Conservation (phyloP, 2,113 vertebrate species). For the Donacobius atricapilla region DNA sequence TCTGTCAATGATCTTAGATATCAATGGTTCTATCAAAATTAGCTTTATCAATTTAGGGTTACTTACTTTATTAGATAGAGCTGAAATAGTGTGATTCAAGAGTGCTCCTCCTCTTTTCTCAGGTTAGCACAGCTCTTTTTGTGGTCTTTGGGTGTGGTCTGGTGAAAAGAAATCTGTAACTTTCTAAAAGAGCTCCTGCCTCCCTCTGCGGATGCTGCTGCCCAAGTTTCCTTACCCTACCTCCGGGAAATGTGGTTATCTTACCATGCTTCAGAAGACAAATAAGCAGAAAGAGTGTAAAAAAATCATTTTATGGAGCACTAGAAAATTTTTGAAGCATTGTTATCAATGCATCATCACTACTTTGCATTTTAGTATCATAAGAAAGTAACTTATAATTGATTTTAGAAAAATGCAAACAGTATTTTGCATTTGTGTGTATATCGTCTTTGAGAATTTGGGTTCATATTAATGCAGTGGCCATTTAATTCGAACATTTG, state of each 20-base stretch:
- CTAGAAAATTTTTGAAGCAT: not conserved
- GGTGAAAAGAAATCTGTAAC: not conserved
- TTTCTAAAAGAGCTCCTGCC: not conserved
- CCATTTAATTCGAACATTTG: not conserved
- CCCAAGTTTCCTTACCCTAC: not conserved
- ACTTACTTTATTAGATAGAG: not conserved
- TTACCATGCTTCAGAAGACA: not conserved
- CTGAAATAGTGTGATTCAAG: not conserved
- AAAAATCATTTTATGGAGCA: fast-evolving
- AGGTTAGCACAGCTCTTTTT: not conserved
- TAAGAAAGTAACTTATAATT: not conserved
- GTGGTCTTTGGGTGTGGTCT: not conserved
- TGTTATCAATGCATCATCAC: not conserved
- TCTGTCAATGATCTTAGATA: not conserved
- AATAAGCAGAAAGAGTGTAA: not conserved
- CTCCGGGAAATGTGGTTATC: not conserved
- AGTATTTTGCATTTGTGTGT: not conserved
- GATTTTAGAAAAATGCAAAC: not conserved
- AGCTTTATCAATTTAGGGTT: not conserved
- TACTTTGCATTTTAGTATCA: not conserved
- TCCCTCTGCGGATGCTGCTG: not conserved
- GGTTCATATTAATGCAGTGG: not conserved
- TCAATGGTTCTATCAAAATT: not conserved
- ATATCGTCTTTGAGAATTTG: not conserved
- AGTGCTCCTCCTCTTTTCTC: not conserved